These are phyloP conservation scores for Myotis lucifugus DNA, from an alignment of 2,113 vertebrate genomes.

Conservation along the genomic window DNA sequence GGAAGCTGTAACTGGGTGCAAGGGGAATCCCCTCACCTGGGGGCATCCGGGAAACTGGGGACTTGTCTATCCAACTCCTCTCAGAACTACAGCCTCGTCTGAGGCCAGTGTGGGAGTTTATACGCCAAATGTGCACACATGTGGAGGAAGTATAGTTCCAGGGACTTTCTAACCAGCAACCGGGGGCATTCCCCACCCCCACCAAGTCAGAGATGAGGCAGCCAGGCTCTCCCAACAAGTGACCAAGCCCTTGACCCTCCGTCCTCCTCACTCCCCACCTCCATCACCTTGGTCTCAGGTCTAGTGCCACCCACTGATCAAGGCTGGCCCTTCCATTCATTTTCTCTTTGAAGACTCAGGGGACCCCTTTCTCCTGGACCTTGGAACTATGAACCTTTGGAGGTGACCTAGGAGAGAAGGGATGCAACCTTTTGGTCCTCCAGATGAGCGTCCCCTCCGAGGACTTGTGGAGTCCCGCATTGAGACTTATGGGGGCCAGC, in stretches of 20 bases:
- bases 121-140: not conserved
- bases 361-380: not conserved
- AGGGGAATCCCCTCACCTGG: not conserved
- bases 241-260: not conserved
- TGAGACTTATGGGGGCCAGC: slow-evolving; percentile 60
- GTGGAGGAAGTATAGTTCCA: not conserved
- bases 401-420: slow-evolving; percentile 57
- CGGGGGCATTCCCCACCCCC: not conserved
- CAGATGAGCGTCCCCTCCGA: not conserved
- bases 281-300: not conserved
- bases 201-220: not conserved
- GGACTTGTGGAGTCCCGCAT: slow-evolving; percentile 69
- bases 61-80: not conserved
- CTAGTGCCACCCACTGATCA: not conserved
- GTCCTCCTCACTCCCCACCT: no score
- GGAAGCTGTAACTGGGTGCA: not conserved
- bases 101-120: not conserved
- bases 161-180: not conserved
- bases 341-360: slow-evolving; percentile 40
- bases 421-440: slow-evolving; percentile 51
- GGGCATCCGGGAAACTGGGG: not conserved
- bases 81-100: not conserved
- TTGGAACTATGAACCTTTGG: slow-evolving; percentile 52
- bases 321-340: not conserved
- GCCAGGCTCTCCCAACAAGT: no score